Percentiles rank a stretch among this genome's conserved stretches.
Evolutionary conservation across 1,140 invertebrate species (phyloP).

Genomic region (Platyura marginata): DNA sequence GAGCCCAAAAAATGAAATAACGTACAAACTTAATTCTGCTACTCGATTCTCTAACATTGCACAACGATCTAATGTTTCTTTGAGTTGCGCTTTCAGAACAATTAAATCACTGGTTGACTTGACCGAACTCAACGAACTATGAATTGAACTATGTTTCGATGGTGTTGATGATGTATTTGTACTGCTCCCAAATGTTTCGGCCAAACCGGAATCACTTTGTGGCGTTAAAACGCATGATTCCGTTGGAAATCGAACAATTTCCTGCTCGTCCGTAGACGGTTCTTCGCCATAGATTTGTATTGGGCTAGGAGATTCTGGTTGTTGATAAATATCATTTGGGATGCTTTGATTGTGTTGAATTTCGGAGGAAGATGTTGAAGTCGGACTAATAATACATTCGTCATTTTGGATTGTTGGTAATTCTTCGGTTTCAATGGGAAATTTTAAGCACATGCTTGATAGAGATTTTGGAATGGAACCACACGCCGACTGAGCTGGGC

Average conservation of each 20-base stretch:
- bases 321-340: no score
- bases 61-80: conserved; percentile 13
- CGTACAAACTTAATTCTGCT: conserved; percentile 12
- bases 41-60: conserved; percentile 17
- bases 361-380: not conserved
- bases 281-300: not conserved
- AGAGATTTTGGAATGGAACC: not conserved
- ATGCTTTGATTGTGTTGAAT: no score
- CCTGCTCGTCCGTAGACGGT: not conserved
- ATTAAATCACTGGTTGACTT: not conserved
- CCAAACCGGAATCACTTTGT: not conserved
- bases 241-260: not conserved
- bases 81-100: conserved; percentile 12
- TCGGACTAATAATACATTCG: not conserved
- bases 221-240: not conserved
- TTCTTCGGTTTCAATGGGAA: not conserved
- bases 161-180: not conserved
- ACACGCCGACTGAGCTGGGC: not conserved
- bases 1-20: not conserved
- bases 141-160: not conserved
- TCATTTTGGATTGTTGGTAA: no score
- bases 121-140: not conserved
- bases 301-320: not conserved
- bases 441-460: not conserved
- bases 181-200: not conserved